Conservation (phyloP, 2,888 invertebrate genomes). For the Xylocampa areola region DNA sequence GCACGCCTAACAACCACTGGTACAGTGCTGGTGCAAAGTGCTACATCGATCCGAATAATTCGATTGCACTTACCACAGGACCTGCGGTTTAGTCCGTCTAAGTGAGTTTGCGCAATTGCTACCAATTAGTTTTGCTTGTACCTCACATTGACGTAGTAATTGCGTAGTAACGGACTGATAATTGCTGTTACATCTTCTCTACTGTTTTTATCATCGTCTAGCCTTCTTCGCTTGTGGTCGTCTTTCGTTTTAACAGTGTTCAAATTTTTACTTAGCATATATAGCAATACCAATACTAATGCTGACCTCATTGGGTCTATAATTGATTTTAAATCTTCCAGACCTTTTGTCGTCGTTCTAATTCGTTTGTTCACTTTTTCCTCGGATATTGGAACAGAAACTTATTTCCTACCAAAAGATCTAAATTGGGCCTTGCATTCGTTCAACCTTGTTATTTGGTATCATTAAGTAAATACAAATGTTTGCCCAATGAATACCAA, state of each 20-base stretch:
- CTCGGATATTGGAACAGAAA: conserved; percentile 23
- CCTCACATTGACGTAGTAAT: conserved; percentile 47
- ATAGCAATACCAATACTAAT: too few relatives aligned
- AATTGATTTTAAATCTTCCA: conserved; percentile 26
- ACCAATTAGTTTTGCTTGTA: conserved; percentile 61
- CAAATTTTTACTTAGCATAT: too few relatives aligned
- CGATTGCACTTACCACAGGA: conserved; percentile 49
- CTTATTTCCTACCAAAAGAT: conserved; percentile 34
- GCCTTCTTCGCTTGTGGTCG: not conserved
- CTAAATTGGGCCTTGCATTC: conserved; percentile 32
- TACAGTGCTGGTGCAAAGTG: conserved; percentile 24
- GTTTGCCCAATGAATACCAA: conserved; percentile 35
- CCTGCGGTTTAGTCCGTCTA: conserved; percentile 43
- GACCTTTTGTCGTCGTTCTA: conserved; percentile 14
- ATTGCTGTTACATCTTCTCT: conserved; percentile 35
- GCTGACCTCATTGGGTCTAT: not conserved
- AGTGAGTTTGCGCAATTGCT: conserved; percentile 70
- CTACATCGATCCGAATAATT: conserved; percentile 47
- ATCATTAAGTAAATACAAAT: conserved; percentile 43
- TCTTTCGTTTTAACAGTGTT: conserved; percentile 5
- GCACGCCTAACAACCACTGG: conserved; percentile 30
- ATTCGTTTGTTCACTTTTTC: conserved; percentile 4
- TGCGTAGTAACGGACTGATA: conserved; percentile 36
- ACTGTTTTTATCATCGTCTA: conserved; percentile 9
- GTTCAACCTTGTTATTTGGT: conserved; percentile 45